Conservation (phyloP, 2,113 vertebrate genomes). For the Pelvicachromis taeniatus region DNA sequence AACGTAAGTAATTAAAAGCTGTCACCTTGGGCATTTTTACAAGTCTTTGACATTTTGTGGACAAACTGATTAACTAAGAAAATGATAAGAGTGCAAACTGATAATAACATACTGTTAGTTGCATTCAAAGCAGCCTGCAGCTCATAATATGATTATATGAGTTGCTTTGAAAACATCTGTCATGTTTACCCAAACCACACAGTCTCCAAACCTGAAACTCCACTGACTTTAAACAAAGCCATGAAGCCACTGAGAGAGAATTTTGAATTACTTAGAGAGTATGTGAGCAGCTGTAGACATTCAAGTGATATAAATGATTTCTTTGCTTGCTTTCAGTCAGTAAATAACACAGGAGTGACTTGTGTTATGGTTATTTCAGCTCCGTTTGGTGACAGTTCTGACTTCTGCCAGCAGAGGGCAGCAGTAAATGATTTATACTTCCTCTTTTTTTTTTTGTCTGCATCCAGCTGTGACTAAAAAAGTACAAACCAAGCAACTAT, state of each 20-base stretch:
- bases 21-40: background rate
- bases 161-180: background rate
- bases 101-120: background rate
- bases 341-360: background rate
- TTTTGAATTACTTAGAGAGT: background rate
- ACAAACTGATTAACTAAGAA: background rate
- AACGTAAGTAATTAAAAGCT: background rate
- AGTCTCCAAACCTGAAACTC: background rate
- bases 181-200: background rate
- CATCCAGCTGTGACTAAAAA: slow-evolving; percentile 18
- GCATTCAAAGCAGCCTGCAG: background rate
- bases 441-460: background rate
- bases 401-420: slow-evolving; percentile 64
- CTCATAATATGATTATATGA: background rate
- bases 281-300: background rate
- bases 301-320: background rate
- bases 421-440: slow-evolving; percentile 41
- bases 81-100: background rate
- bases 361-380: background rate
- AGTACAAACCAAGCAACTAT: background rate
- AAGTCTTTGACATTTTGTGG: background rate
- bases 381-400: background rate
- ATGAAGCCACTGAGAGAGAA: background rate
- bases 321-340: background rate
- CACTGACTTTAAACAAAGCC: background rate